A percentile compares a stretch with the other conserved stretches of the same genome.
These are phyloP conservation scores for Harpagifer antarcticus DNA, from an alignment of 2,797 vertebrate species.

Conservation along the genomic window DNA sequence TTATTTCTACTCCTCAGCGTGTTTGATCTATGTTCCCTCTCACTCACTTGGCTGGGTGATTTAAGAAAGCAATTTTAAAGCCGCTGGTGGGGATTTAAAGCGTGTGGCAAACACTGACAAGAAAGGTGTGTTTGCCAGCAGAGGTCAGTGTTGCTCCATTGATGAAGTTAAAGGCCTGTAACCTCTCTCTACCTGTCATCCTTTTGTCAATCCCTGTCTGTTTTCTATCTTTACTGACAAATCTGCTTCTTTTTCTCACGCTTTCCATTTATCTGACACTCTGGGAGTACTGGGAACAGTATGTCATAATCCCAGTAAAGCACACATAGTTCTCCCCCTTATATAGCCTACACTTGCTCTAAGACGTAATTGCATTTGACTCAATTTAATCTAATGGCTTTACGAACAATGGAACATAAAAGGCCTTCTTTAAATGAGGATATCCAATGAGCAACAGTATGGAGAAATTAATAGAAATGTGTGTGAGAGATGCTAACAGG, in stretches of 20 bases:
- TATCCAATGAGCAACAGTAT: conserved; percentile 55
- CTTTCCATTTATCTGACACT: conserved; percentile 24
- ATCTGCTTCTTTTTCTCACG: conserved; percentile 18
- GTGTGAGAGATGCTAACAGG: conserved; percentile 64
- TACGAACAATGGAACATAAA: conserved; percentile 66
- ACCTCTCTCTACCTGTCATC: conserved; percentile 6
- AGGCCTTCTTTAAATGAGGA: conserved; percentile 64
- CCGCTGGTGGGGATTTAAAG: conserved; percentile 24
- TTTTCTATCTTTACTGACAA: conserved; percentile 28
- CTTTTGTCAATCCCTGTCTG: conserved; percentile 9
- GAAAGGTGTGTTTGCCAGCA: conserved; percentile 81
- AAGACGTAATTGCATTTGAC: conserved; percentile 69
- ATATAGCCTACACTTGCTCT: conserved; percentile 8
- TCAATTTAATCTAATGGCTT: conserved; percentile 73
- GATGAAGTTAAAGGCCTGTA: conserved; percentile 53
- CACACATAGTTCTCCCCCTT: conserved; percentile 8
- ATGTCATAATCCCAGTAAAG: conserved; percentile 15
- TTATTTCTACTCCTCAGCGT: conserved; percentile 61
- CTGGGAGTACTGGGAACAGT: conserved; percentile 18
- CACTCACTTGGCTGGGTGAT: conserved; percentile 62
- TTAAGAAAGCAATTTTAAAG: conserved; percentile 75
- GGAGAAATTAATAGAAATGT: conserved; percentile 64
- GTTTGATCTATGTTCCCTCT: conserved; percentile 67
- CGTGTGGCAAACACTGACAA: not conserved
- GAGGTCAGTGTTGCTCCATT: conserved; percentile 93